A percentile compares a stretch with the other conserved stretches of the same genome.
Evolutionary conservation across 2,113 vertebrate species (phyloP).

Genomic region (Daboia siamensis): DNA sequence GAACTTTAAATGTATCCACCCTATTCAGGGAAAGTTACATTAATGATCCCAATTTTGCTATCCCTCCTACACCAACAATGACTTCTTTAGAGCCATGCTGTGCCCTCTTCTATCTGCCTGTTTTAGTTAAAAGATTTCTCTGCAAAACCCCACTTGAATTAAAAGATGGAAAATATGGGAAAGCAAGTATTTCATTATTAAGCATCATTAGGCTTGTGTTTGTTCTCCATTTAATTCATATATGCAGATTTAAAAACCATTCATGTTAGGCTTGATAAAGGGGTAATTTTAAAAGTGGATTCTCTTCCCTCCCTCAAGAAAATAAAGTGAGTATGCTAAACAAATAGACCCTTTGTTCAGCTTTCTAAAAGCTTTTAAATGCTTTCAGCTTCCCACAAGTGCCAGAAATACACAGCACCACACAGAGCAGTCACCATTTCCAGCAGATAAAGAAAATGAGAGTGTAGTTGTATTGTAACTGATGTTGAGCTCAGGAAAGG

Average conservation of each 20-base stretch:
- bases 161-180: not conserved
- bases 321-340: slow-evolving; percentile 7
- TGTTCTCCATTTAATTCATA: slow-evolving; percentile 20
- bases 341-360: slow-evolving; percentile 9
- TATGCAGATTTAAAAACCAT: not conserved
- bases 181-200: not conserved
- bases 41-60: not conserved
- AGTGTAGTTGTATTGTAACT: not conserved
- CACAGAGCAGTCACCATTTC: not conserved
- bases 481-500: not conserved
- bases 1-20: not conserved
- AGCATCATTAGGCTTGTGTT: slow-evolving; percentile 25
- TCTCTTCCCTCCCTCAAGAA: not conserved
- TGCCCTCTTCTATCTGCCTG: not conserved
- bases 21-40: accelerated
- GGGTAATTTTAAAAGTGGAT: not conserved
- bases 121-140: not conserved
- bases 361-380: slow-evolving; percentile 9
- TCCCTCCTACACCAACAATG: not conserved
- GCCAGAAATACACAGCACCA: not conserved
- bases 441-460: not conserved
- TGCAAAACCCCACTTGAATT: not conserved
- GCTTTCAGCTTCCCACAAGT: slow-evolving; percentile 7
- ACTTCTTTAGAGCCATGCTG: accelerated
- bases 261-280: not conserved